Conservation (phyloP, 30 jellyfish, hydroid and myxozoan species). For the Pseudorhiza aurosa region DNA sequence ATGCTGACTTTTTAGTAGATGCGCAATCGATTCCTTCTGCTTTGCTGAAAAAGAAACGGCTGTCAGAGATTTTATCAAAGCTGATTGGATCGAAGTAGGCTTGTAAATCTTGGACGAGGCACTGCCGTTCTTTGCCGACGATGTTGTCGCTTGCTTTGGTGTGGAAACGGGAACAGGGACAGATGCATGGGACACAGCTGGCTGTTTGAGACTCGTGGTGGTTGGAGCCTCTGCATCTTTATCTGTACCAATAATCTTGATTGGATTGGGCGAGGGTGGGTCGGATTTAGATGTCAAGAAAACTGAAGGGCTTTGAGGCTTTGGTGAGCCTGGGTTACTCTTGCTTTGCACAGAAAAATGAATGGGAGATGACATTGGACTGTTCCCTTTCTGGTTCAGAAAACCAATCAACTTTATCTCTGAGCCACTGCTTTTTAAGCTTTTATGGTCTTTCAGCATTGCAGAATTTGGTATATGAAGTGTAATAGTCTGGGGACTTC, state of each 20-base stretch:
- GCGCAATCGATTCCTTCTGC: constrained; percentile 61
- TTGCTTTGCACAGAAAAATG: constrained; percentile 67
- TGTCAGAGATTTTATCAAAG: constrained; percentile 43
- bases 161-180: background rate
- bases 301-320: constrained; percentile 52
- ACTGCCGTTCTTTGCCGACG: constrained; percentile 12
- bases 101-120: constrained; percentile 5
- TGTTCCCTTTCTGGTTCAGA: constrained; percentile 59
- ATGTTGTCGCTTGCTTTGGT: background rate
- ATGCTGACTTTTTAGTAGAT: constrained; percentile 29
- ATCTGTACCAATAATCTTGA: background rate
- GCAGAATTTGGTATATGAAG: constrained; percentile 69
- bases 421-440: constrained; percentile 36
- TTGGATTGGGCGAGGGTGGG: constrained; percentile 34
- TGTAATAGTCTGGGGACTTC: constrained; percentile 66
- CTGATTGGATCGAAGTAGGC: constrained; percentile 52
- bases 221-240: background rate
- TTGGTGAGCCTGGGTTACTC: constrained; percentile 81
- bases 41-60: constrained; percentile 50
- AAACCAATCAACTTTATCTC: constrained; percentile 68
- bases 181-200: background rate
- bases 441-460: constrained; percentile 54
- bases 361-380: constrained; percentile 71
- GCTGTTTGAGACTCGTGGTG: background rate
- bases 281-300: constrained; percentile 46